phyloP scores from a whole-genome alignment of 1,140 invertebrate species.

The Achatina immaculata region DNA sequence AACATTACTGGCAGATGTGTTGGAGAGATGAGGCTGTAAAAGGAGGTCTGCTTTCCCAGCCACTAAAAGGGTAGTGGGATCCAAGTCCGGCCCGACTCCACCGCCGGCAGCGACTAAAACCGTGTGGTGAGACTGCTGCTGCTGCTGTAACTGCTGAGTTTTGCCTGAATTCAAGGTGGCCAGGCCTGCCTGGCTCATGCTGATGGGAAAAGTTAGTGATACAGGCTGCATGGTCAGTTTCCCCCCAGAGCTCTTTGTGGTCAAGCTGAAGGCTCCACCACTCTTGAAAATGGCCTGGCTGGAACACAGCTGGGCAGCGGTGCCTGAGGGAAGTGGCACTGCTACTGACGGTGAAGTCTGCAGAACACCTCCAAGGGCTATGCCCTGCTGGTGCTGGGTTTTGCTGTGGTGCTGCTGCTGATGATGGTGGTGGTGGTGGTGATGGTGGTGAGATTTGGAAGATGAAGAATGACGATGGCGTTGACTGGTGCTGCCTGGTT shows the following conservation, averaged over 20 bases:
- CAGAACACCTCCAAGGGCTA: neutral
- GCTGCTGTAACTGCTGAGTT: slow-evolving; percentile 43
- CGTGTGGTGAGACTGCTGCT: slow-evolving; percentile 50
- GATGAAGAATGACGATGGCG: slow-evolving; percentile 14
- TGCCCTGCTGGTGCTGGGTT: neutral
- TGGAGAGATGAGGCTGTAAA: slow-evolving; percentile 45
- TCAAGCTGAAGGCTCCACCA: slow-evolving; percentile 46
- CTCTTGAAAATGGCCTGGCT: slow-evolving; percentile 58
- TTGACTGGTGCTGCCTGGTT: slow-evolving; percentile 28
- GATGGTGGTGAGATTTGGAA: slow-evolving; percentile 16
- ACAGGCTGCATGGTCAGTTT: slow-evolving; percentile 23
- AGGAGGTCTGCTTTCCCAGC: slow-evolving; percentile 45
- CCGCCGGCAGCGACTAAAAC: slow-evolving; percentile 52
- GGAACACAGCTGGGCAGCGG: slow-evolving; percentile 38
- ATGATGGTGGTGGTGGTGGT: neutral
- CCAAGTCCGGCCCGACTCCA: neutral
- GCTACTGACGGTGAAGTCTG: neutral
- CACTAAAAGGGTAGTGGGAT: neutral
- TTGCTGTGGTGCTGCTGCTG: neutral
- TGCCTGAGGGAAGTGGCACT: neutral
- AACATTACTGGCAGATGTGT: slow-evolving; percentile 38
- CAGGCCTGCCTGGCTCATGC: slow-evolving; percentile 47
- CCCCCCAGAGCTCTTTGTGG: slow-evolving; percentile 38
- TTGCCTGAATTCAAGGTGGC: slow-evolving; percentile 38
- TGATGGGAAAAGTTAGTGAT: slow-evolving; percentile 58